Evolutionary conservation across 30 jellyfish, hydroid and myxozoan genomes (phyloP), one percentile per base, ranked within the genome.

Genomic region (Sanderia malayensis): DNA sequence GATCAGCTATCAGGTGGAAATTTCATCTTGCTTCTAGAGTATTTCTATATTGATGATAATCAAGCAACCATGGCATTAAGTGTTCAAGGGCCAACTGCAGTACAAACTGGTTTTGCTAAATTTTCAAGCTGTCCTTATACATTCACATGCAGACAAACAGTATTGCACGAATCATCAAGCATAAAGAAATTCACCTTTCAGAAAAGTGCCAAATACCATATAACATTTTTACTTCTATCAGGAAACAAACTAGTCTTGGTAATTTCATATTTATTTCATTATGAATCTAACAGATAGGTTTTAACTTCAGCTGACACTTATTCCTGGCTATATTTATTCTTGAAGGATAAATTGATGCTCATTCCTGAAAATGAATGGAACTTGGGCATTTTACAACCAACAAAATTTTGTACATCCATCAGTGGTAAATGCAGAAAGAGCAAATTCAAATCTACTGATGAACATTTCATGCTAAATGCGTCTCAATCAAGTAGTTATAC

Each of bases 71-170:
- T 61, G 9, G 28, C 67, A 1, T 7, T 53, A 0, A 34, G 10
- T 7, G 68, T 68, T 0, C 24, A 53, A 23, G 77, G 68, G 33
- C 46, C 24, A 1, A 17, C 45, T 67, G 78, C 52, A 15, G 41
- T 37, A 53, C 46, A 57, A 0, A 31, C 52, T 49, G 74, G 69
- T 3, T 20, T 28, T 10, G 78, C 33, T 45, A 59, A 70, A 17
- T 67, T 80, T 19, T 55, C 92, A 17, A 78, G 66, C 20, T 88
- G 97, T 76, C 73, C 84, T 18, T 83, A 81, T 44, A 80, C 65
- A 11, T 88, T 75, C 55, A 89, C 82, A n/a, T 88, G 97, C 82
- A 81, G 97, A 20, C 88, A 88, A 61, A 91, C 61, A 1, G 79
- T 81, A 23, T 41, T 81, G 67, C 82, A 52, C 22, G 32, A 25